Evolutionary conservation across 1,140 invertebrate species (phyloP), one percentile per base, ranked within the genome.

Genomic region (Heliconius hermathena): DNA sequence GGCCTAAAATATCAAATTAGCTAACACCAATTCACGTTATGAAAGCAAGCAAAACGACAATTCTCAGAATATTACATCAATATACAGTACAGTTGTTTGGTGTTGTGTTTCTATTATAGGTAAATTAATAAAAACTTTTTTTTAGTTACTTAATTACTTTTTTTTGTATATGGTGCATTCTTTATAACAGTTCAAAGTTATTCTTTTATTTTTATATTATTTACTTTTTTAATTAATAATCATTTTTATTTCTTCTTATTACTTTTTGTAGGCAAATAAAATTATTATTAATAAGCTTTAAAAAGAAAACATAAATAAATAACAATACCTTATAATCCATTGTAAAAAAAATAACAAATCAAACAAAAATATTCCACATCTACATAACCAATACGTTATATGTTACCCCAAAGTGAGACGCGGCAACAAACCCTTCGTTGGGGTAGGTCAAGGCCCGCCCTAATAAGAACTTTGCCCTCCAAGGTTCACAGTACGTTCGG

Each of bases 51-150:
- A 90, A 82, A 89, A 84, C 84, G 82, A 66, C 29, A 84, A 85
- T 90, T 91, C 90, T 86, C 22, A 86, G 90, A 91, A 91, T 85
- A 84, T 89, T 86, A 88, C 87, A 87, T 85, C 80, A 84, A 81
- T 83, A 76, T 84, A 66, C 87, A 89, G 85, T 89, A 29, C 88
- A 89, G 85, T 89, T 86, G 83, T 78, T 76, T 36, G 89, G 90
- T 90, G 88, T 90, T 87, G 77, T 84, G 85, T 90, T 90, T 88
- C 74, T 80, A 76, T 80, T 76, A 76, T 73, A 80, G 71, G 74
- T 80, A 71, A 57, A 73, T 76, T 77, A 29, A 74, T 72, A 71
- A 74, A 29, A n/a, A 79, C 29, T 41, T 26, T n/a, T 60, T 46
- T 46, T 41, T 49, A 66, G 22, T 66, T 66, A 13, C 1, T 26